These are phyloP conservation scores for Harmothoe impar DNA, from an alignment of 2,888 invertebrate genomes.

Conservation along the genomic window DNA sequence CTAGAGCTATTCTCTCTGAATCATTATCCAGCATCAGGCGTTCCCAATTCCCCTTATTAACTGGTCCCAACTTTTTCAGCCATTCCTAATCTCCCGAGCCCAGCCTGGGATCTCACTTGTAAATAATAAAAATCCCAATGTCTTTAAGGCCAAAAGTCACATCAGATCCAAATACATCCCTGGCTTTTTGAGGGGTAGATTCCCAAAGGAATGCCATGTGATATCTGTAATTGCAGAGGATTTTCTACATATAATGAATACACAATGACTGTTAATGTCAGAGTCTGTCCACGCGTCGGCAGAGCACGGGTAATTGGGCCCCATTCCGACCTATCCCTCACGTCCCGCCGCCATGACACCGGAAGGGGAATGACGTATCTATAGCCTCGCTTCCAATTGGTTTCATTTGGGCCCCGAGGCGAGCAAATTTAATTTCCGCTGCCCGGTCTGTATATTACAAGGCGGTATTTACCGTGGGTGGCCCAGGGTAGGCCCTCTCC, in stretches of 20 bases:
- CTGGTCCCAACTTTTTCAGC: too few species aligned
- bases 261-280: not conserved
- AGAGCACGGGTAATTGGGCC: not conserved
- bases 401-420: conserved; percentile 56
- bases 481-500: not conserved
- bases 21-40: too few species aligned
- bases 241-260: conserved; percentile 29
- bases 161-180: too few species aligned
- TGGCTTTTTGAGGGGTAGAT: too few species aligned
- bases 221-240: not conserved
- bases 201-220: too few species aligned
- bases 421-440: conserved; percentile 61
- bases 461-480: conserved; percentile 39
- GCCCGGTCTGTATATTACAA: conserved; percentile 45
- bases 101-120: too few species aligned
- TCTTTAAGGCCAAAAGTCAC: too few species aligned
- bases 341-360: conserved; percentile 56
- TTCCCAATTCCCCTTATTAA: too few species aligned
- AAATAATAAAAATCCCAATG: too few species aligned
- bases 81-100: too few species aligned
- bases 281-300: not conserved
- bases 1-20: too few species aligned
- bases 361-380: conserved; percentile 60
- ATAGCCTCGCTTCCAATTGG: conserved; percentile 61
- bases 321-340: conserved; percentile 43